phyloP scores from a whole-genome alignment of 2,888 invertebrate genomes.

The Dioctria linearis region DNA sequence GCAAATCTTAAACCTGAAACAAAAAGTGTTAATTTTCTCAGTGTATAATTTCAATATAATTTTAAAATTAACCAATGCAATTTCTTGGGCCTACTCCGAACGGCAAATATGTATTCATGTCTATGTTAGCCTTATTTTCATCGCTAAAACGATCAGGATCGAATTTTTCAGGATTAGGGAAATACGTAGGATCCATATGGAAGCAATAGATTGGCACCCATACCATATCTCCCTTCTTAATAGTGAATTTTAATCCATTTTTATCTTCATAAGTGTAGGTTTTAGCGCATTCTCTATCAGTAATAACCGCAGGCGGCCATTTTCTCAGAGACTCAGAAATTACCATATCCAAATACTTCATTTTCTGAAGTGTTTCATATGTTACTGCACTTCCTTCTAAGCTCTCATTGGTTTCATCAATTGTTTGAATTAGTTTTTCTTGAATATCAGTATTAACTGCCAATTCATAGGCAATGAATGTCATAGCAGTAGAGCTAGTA shows the following conservation, averaged over 20 bases:
- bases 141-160: constrained; percentile 76
- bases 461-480: constrained; percentile 74
- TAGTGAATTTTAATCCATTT: constrained; percentile 63
- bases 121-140: constrained; percentile 73
- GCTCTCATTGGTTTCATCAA: constrained; percentile 71
- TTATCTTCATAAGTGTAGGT: constrained; percentile 70
- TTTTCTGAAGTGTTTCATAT: constrained; percentile 74
- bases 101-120: constrained; percentile 72
- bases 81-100: constrained; percentile 76
- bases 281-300: constrained; percentile 73
- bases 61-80: constrained; percentile 73
- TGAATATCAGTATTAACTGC: constrained; percentile 76
- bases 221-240: constrained; percentile 64
- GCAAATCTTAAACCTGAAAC: constrained; percentile 56
- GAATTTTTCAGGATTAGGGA: constrained; percentile 74
- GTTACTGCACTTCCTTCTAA: constrained; percentile 71
- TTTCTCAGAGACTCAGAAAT: constrained; percentile 73
- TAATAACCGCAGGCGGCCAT: constrained; percentile 72
- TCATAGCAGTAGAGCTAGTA: constrained; percentile 69
- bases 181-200: constrained; percentile 73
- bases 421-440: constrained; percentile 73
- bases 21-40: neutral
- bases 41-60: neutral
- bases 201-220: constrained; percentile 70
- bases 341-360: constrained; percentile 76